Conservation (phyloP, 2,113 vertebrate genomes). For the Diadophis punctatus region DNA sequence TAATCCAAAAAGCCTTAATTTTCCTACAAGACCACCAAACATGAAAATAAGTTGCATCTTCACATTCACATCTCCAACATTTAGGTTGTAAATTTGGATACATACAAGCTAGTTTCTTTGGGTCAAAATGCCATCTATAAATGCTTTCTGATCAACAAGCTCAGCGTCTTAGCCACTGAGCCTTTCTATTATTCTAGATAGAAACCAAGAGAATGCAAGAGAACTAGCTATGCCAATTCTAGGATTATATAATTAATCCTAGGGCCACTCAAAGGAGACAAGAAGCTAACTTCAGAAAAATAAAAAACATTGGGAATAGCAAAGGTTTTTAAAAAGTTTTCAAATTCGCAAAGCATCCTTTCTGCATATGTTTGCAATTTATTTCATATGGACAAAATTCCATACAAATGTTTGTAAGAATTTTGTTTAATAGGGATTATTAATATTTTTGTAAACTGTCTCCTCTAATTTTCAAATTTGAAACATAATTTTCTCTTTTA, state of each 20-base stretch:
- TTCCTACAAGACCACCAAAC: too few species aligned
- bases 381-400: not conserved
- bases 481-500: not conserved
- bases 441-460: not conserved
- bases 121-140: too few species aligned
- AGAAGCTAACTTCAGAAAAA: not conserved
- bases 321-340: not conserved
- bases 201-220: not conserved
- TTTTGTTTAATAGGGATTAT: not conserved
- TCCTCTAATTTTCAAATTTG: not conserved
- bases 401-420: not conserved
- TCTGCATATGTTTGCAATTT: not conserved
- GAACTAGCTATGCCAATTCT: not conserved
- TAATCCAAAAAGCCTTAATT: too few species aligned
- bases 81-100: too few species aligned
- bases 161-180: too few species aligned
- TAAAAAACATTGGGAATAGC: not conserved
- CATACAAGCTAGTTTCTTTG: too few species aligned
- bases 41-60: too few species aligned
- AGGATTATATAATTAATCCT: not conserved
- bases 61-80: too few species aligned
- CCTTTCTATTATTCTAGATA: not conserved
- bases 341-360: not conserved
- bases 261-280: not conserved
- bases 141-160: too few species aligned